Conservation (phyloP, 2,797 vertebrate genomes). For the Coccyzus lansbergi region DNA sequence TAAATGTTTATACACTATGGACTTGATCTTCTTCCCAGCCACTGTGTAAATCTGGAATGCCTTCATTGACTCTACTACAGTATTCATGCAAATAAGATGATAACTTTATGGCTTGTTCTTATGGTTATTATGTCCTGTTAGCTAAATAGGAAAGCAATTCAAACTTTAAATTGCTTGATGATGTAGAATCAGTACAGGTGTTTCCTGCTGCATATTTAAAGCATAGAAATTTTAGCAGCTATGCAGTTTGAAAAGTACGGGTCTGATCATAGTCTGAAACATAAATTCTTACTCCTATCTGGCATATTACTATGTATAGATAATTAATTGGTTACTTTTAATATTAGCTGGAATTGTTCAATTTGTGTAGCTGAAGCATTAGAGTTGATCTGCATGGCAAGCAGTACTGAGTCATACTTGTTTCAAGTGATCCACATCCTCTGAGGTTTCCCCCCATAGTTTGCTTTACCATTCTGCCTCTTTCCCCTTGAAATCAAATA, state of each 20-base stretch:
- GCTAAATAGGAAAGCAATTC: neutral
- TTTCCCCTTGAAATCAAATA: neutral
- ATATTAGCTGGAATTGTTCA: neutral
- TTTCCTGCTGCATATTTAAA: neutral
- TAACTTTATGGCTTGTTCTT: neutral
- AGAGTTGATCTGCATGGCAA: neutral
- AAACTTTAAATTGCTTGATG: neutral
- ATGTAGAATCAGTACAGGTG: neutral
- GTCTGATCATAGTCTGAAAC: neutral
- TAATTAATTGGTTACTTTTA: neutral
- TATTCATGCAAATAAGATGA: constrained; percentile 1
- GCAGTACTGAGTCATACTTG: accelerated
- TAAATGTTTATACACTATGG: constrained; percentile 33
- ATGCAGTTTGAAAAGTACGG: neutral
- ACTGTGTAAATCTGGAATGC: constrained; percentile 33
- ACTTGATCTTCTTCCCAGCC: constrained; percentile 18
- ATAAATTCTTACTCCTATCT: neutral
- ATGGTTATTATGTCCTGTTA: neutral
- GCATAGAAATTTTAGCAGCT: neutral
- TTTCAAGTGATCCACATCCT: neutral
- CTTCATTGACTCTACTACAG: neutral
- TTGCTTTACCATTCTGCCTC: neutral
- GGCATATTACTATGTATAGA: neutral
- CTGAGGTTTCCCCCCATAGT: neutral
- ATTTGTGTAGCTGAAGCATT: neutral